Percentiles rank a stretch among this genome's conserved stretches.
phyloP scores from a whole-genome alignment of 2,113 vertebrate species.

The Chauna torquata region DNA sequence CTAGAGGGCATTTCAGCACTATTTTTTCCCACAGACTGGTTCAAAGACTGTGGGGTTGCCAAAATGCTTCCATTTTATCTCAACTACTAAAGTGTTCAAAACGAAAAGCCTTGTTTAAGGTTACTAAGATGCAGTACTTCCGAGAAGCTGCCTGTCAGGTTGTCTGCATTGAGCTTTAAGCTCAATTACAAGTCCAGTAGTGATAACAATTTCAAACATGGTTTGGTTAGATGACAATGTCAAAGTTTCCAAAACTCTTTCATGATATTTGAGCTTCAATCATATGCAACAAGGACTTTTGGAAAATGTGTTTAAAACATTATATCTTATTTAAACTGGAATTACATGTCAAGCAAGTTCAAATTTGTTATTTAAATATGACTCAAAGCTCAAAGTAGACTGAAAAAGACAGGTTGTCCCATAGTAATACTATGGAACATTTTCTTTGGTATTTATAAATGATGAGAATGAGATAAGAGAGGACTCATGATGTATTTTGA shows the following conservation, averaged over 20 bases:
- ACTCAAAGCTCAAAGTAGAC: neutral
- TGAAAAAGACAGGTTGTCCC: neutral
- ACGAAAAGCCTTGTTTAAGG: conserved; percentile 40
- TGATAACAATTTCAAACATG: conserved; percentile 30
- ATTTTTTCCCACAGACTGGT: neutral
- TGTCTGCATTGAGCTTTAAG: conserved; percentile 22
- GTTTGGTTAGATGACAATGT: conserved; percentile 19
- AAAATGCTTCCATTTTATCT: conserved; percentile 8
- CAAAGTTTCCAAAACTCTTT: conserved; percentile 45
- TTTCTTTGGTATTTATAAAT: conserved; percentile 7
- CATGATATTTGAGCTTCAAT: neutral
- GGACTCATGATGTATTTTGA: neutral
- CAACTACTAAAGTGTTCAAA: conserved; percentile 26
- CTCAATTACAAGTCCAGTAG: neutral
- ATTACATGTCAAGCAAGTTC: conserved; percentile 7
- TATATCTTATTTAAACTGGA: neutral
- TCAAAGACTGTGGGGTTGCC: conserved; percentile 35
- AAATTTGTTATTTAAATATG: conserved; percentile 36
- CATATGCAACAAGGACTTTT: neutral
- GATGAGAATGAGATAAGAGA: neutral
- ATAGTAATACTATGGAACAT: neutral
- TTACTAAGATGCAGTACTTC: conserved; percentile 37
- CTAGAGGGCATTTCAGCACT: neutral
- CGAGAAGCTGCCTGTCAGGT: conserved; percentile 47
- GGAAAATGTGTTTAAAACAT: conserved; percentile 27